Evolutionary conservation across 2,888 invertebrate genomes (phyloP).

Genomic region (Apeira syringaria): DNA sequence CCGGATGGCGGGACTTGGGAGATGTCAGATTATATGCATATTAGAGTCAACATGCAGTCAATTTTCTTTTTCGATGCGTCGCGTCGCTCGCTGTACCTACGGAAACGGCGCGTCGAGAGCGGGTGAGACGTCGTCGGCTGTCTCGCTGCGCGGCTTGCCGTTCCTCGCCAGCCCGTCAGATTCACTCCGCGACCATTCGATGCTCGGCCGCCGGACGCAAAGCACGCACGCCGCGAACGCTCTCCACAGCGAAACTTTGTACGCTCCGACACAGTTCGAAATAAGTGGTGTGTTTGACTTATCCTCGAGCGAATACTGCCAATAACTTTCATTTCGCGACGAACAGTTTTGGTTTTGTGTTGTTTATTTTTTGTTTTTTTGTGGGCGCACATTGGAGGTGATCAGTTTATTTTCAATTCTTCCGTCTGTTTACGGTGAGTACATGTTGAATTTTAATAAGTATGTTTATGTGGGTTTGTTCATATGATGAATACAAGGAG

Average conservation of each 20-base stretch:
- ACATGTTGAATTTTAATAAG: conserved; percentile 63
- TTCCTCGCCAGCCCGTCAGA: conserved; percentile 43
- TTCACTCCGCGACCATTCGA: conserved; percentile 60
- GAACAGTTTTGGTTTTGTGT: conserved; percentile 71
- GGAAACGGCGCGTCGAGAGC: conserved; percentile 42
- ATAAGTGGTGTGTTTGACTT: conserved; percentile 64
- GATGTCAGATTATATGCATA: conserved; percentile 66
- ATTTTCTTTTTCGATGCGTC: conserved; percentile 53
- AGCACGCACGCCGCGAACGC: conserved; percentile 56
- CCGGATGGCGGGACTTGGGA: conserved; percentile 58
- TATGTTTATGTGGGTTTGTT: conserved; percentile 58
- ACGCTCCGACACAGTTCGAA: conserved; percentile 58
- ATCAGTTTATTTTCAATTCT: conserved; percentile 70
- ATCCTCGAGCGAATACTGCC: conserved; percentile 48
- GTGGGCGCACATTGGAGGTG: conserved; percentile 76
- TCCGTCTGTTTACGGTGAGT: conserved; percentile 76
- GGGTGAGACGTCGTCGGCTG: conserved; percentile 17
- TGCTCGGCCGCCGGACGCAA: conserved; percentile 55
- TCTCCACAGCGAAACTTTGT: conserved; percentile 63
- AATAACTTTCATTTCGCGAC: conserved; percentile 54
- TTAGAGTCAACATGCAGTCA: conserved; percentile 57
- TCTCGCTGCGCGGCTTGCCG: conserved; percentile 52
- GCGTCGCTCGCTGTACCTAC: too few relatives aligned
- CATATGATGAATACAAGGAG: conserved; percentile 72
- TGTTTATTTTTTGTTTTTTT: conserved; percentile 64